Base-by-base conservation (phyloP, 1,140 invertebrate species). In the Oryzaephilus surinamensis region DNA sequence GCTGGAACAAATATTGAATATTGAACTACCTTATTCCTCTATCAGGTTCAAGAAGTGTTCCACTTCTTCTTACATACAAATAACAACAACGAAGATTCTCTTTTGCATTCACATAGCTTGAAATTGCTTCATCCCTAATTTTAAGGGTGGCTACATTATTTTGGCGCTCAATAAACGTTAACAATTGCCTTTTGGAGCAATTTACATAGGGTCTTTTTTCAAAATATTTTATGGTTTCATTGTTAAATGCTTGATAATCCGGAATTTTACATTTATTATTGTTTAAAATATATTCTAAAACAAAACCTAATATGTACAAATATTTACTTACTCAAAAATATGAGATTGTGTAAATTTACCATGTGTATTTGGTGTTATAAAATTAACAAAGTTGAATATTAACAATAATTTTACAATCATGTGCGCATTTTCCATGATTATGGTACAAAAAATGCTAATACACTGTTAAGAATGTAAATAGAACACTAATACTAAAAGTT, bases 221-320 rank as follows among this genome's bases (percentile, higher is more conserved):
- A 79, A 70, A 39, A 74, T 70, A 16, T 65, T 58, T 42, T 63
- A n/a, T 67, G n/a, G 83, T 74, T 12, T 77, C 74, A 5, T 67
- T 57, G 41, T 81, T 74, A 48, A 76, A 70, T 0, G 81, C 77
- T 54, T 84, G 69, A 27, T 79, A 61, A 27, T 78, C 71, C 2
- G 75, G 70, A 48, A 87, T 80, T 43, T 72, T 69, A 48, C 83
- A 87, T 40, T 69, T 70, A 2, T 73, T 61, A 51, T 71, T 82
- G 60, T 74, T 77, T 2, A 85, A 72, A 23, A 84, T 58, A 52
- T 73, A 81, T 11, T 74, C 72, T 36, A 5, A 29, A n/a, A 21
- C n/a, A n/a, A n/a, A n/a, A n/a, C n/a, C n/a, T n/a, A n/a, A n/a
- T n/a, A n/a, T n/a, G n/a, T n/a, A n/a, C n/a, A n/a, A n/a, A n/a